Evolutionary conservation across 2,888 invertebrate species (phyloP).

Genomic region (Lasioglossum zephyrum): DNA sequence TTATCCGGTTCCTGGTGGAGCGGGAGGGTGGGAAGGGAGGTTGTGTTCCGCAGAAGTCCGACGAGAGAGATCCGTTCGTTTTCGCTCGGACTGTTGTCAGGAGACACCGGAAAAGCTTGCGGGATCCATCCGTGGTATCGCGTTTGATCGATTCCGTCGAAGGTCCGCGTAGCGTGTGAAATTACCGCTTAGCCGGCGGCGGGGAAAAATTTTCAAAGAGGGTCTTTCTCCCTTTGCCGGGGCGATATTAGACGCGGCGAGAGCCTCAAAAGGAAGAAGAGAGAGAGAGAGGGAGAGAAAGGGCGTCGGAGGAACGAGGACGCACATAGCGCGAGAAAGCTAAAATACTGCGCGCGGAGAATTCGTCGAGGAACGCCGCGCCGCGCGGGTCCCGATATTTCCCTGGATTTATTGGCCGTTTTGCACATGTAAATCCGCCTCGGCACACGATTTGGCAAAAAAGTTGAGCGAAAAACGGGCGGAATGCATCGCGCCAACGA

Average conservation of each 20-base stretch:
- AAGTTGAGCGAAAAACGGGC: constrained; percentile 35
- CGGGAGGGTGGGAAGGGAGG: neutral
- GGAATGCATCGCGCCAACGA: constrained; percentile 44
- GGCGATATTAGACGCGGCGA: constrained; percentile 50
- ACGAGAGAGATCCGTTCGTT: neutral
- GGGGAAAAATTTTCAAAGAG: constrained; percentile 61
- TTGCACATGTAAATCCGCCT: constrained; percentile 66
- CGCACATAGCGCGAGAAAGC: constrained; percentile 24
- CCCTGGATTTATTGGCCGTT: constrained; percentile 70
- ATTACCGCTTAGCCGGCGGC: constrained; percentile 65
- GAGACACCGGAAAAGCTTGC: constrained; percentile 16
- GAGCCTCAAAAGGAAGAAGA: constrained; percentile 30
- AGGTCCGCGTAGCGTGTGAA: constrained; percentile 63
- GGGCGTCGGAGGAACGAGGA: neutral
- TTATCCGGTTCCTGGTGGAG: constrained; percentile 15
- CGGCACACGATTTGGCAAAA: constrained; percentile 51
- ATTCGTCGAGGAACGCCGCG: constrained; percentile 42
- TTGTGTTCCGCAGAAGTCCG: neutral
- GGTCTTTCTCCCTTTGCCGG: constrained; percentile 48
- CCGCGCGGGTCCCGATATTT: constrained; percentile 59
- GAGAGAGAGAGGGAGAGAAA: no score
- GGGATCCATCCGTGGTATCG: constrained; percentile 23
- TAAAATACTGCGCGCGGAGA: constrained; percentile 47
- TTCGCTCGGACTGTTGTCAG: neutral
- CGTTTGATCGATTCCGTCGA: constrained; percentile 56